phyloP scores from a whole-genome alignment of 2,797 vertebrate species.

The Thamnophis elegans region DNA sequence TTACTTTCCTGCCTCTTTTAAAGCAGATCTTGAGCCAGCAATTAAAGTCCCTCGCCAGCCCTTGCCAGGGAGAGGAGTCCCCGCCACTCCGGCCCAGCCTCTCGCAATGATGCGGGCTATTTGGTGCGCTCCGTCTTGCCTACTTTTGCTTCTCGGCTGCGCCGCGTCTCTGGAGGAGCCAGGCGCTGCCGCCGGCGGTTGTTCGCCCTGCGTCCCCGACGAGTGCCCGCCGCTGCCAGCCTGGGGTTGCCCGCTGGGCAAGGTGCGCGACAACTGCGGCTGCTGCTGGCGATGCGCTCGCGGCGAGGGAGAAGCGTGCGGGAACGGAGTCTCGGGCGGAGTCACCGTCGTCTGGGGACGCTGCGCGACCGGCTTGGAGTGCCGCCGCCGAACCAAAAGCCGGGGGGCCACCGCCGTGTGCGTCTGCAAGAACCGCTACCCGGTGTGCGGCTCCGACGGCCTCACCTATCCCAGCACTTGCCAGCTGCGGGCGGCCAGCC shows the following conservation, averaged over 20 bases:
- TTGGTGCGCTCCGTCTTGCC: neutral
- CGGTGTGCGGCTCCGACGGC: slow-evolving; percentile 86
- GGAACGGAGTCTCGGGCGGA: slow-evolving; percentile 32
- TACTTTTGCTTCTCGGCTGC: neutral
- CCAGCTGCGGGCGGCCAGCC: slow-evolving; percentile 79
- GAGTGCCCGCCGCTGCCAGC: slow-evolving; percentile 74
- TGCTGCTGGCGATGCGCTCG: slow-evolving; percentile 83
- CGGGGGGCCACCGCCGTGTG: slow-evolving; percentile 77
- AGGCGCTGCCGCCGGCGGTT: slow-evolving; percentile 13
- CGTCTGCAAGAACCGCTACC: slow-evolving; percentile 81
- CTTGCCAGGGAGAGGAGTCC: neutral
- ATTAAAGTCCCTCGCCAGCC: neutral
- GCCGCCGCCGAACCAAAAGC: slow-evolving; percentile 76
- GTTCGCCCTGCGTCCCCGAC: slow-evolving; percentile 71
- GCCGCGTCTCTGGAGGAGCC: neutral
- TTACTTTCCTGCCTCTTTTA: neutral
- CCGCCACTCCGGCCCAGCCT: neutral
- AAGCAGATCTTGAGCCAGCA: neutral
- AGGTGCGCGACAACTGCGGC: slow-evolving; percentile 75
- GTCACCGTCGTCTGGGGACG: slow-evolving; percentile 67
- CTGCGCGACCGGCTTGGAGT: slow-evolving; percentile 84
- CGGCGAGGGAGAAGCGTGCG: slow-evolving; percentile 79
- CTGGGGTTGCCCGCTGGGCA: slow-evolving; percentile 74
- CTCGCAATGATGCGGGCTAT: neutral
- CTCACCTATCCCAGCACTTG: slow-evolving; percentile 80